Percentiles rank a stretch among this genome's conserved stretches.
Evolutionary conservation across 2,888 invertebrate genomes (phyloP).

Genomic region (Euclidia mi): DNA sequence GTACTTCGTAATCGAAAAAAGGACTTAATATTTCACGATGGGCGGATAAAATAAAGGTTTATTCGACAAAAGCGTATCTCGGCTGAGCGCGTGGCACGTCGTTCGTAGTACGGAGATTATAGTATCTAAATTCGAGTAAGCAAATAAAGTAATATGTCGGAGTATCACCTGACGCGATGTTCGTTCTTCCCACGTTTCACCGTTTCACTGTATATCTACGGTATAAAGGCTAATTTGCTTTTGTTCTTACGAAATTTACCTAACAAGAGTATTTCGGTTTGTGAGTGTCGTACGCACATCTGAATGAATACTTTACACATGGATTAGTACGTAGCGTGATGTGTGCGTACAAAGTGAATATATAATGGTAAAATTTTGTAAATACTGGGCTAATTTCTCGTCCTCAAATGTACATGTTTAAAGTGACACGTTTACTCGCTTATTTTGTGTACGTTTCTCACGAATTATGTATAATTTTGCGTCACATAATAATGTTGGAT

Average conservation of each 20-base stretch:
- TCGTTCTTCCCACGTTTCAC: constrained; percentile 75
- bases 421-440: constrained; percentile 28
- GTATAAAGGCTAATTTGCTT: constrained; percentile 79
- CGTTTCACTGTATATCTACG: constrained; percentile 53
- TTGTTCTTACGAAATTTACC: constrained; percentile 77
- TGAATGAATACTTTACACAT: constrained; percentile 67
- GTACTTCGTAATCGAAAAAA: constrained; percentile 66
- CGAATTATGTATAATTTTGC: constrained; percentile 32
- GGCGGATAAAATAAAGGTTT: constrained; percentile 79
- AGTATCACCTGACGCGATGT: constrained; percentile 74
- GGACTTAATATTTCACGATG: constrained; percentile 69
- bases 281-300: constrained; percentile 67
- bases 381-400: constrained; percentile 47
- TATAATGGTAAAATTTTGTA: constrained; percentile 57
- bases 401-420: constrained; percentile 44
- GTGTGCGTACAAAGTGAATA: constrained; percentile 54
- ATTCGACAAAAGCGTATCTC: constrained; percentile 68
- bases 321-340: constrained; percentile 60
- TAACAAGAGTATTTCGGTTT: constrained; percentile 74
- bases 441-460: constrained; percentile 34
- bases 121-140: constrained; percentile 61
- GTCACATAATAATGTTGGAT: constrained; percentile 9
- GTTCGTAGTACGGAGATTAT: constrained; percentile 64
- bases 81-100: constrained; percentile 67
- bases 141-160: constrained; percentile 73